Evolutionary conservation across 2,797 vertebrate genomes (phyloP).

Genomic region (Taenioides sp.): DNA sequence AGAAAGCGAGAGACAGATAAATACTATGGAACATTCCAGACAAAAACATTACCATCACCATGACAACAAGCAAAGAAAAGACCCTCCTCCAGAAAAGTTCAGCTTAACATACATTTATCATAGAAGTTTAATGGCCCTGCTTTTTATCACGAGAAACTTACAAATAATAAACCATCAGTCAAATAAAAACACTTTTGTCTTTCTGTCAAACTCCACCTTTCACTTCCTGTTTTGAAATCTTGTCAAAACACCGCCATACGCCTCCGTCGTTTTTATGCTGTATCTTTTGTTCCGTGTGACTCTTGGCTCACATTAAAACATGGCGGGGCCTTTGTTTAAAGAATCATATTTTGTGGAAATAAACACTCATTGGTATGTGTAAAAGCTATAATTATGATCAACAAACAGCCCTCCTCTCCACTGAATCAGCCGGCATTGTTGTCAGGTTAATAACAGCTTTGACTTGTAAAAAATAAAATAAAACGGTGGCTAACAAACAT

Average conservation of each 20-base stretch:
- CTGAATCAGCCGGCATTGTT: constrained; percentile 33
- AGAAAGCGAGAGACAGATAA: no score
- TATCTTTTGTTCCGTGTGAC: constrained; percentile 18
- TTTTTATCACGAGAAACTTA: neutral
- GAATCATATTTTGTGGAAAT: constrained; percentile 29
- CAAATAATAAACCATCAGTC: neutral
- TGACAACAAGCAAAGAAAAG: no score
- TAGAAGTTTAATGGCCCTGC: neutral
- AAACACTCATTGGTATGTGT: constrained; percentile 20
- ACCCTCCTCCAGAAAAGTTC: neutral
- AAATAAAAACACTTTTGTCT: neutral
- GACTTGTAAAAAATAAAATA: constrained; percentile 9
- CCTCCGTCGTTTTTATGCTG: neutral
- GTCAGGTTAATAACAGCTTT: constrained; percentile 42
- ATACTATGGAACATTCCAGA: no score
- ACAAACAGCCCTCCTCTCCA: constrained; percentile 26
- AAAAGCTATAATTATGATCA: constrained; percentile 16
- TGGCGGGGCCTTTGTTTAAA: constrained; percentile 22
- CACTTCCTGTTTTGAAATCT: neutral
- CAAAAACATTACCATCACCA: no score
- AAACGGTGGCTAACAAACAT: neutral
- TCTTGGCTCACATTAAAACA: constrained; percentile 11
- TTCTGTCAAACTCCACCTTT: constrained; percentile 12
- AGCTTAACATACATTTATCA: neutral
- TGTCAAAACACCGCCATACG: constrained; percentile 1